Conservation (phyloP, 2,888 invertebrate genomes). For the Drosophila limbata region DNA sequence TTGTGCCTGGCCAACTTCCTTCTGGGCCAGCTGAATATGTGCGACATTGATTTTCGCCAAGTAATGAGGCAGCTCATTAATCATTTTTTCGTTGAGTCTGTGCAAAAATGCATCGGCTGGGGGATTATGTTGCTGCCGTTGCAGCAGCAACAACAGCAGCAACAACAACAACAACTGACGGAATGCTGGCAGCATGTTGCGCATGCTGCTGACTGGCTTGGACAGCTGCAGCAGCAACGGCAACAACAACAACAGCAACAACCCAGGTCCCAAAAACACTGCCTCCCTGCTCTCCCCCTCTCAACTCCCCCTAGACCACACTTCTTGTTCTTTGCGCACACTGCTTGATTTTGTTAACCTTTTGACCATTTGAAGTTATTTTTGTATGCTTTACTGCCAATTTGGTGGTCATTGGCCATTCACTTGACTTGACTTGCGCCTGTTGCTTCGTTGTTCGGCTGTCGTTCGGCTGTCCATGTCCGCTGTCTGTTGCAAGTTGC, state of each 20-base stretch:
- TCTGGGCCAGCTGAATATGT: conserved; percentile 62
- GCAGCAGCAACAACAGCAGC: conserved; percentile 37
- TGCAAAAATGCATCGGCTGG: conserved; percentile 61
- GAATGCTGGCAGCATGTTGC: conserved; percentile 78
- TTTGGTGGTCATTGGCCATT: conserved; percentile 82
- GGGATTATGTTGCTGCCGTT: conserved; percentile 72
- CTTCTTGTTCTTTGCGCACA: conserved; percentile 54
- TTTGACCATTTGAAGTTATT: conserved; percentile 81
- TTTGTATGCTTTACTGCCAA: conserved; percentile 82
- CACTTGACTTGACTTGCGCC: conserved; percentile 82
- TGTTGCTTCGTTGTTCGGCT: conserved; percentile 49
- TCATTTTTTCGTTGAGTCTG: conserved; percentile 76
- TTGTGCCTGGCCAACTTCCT: conserved; percentile 35
- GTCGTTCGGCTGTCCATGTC: conserved; percentile 49
- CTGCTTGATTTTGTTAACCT: conserved; percentile 82
- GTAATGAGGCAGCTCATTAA: conserved; percentile 85
- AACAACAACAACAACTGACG: conserved; percentile 55
- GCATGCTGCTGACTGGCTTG: conserved; percentile 56
- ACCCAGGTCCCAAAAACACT: conserved; percentile 34
- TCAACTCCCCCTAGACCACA: conserved; percentile 3
- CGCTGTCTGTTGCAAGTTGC: conserved; percentile 47
- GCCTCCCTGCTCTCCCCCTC: neutral
- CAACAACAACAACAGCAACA: conserved; percentile 25
- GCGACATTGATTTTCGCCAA: conserved; percentile 82
- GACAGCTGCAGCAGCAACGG: conserved; percentile 61